Conservation (phyloP, 2,888 invertebrate species). For the Hecatera dysodea region DNA sequence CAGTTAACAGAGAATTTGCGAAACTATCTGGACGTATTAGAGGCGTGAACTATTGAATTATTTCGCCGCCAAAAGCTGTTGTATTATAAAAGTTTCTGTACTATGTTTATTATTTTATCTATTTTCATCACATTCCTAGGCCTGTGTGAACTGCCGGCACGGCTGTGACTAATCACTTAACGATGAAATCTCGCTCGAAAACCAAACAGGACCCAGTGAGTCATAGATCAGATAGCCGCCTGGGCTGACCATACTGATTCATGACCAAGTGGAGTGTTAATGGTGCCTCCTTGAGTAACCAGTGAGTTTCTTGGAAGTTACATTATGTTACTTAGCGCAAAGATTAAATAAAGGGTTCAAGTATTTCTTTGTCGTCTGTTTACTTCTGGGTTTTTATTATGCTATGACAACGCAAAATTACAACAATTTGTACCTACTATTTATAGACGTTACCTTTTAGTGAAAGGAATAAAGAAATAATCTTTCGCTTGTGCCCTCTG, state of each 20-base stretch:
- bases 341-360: constrained; percentile 25
- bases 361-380: background rate
- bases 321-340: constrained; percentile 20
- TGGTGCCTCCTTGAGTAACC: constrained; percentile 31
- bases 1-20: constrained; percentile 28
- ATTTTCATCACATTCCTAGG: constrained; percentile 66
- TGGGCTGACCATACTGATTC: constrained; percentile 60
- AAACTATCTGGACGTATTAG: constrained; percentile 28
- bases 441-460: constrained; percentile 2
- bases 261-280: constrained; percentile 53
- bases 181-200: constrained; percentile 71
- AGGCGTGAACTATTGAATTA: constrained; percentile 33
- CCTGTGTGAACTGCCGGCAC: constrained; percentile 54
- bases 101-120: constrained; percentile 61
- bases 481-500: constrained; percentile 23
- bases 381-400: background rate
- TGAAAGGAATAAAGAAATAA: constrained; percentile 36
- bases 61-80: constrained; percentile 26
- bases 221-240: constrained; percentile 72
- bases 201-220: constrained; percentile 69
- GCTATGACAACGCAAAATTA: constrained; percentile 7
- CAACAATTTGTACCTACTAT: constrained; percentile 1
- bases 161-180: constrained; percentile 72
- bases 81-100: constrained; percentile 43
- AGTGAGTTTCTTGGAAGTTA: constrained; percentile 43